These are phyloP conservation scores for Pocota personata DNA, from an alignment of 2,888 invertebrate genomes.

Conservation along the genomic window DNA sequence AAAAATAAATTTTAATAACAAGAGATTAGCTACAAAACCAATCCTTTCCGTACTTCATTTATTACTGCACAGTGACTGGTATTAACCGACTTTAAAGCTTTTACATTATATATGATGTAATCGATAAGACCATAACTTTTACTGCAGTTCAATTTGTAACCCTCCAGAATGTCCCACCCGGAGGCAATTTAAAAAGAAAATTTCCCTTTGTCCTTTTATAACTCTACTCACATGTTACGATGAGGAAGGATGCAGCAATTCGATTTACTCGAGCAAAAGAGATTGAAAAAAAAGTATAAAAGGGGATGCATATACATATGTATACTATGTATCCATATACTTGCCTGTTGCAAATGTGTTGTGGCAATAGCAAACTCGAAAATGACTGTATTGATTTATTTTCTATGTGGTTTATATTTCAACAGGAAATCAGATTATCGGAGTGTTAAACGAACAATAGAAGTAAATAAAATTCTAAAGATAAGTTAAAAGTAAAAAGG, in stretches of 20 bases:
- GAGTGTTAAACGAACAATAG: not conserved
- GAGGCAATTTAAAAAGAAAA: not conserved
- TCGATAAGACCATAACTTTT: not conserved
- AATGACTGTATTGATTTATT: constrained; percentile 32
- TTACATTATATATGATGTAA: not conserved
- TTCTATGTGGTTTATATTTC: not conserved
- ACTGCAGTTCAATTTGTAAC: not conserved
- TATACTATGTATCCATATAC: not conserved
- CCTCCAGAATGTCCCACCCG: not conserved
- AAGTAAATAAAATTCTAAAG: not conserved
- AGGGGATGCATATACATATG: not conserved
- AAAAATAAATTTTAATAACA: too few relatives aligned
- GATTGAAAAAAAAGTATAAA: not conserved
- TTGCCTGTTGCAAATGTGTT: not conserved
- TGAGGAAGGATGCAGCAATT: not conserved
- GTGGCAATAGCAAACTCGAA: constrained; percentile 26
- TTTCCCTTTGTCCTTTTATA: not conserved
- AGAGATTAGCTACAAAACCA: too few relatives aligned
- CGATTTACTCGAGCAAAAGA: not conserved
- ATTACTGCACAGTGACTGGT: not conserved
- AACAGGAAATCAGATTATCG: not conserved
- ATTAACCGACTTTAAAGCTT: not conserved
- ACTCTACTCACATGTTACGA: not conserved
- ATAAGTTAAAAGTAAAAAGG: too few relatives aligned
- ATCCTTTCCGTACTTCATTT: not conserved